These are phyloP conservation scores for Drosophila navojoa DNA, from an alignment of 1,140 invertebrate genomes.

Conservation along the genomic window DNA sequence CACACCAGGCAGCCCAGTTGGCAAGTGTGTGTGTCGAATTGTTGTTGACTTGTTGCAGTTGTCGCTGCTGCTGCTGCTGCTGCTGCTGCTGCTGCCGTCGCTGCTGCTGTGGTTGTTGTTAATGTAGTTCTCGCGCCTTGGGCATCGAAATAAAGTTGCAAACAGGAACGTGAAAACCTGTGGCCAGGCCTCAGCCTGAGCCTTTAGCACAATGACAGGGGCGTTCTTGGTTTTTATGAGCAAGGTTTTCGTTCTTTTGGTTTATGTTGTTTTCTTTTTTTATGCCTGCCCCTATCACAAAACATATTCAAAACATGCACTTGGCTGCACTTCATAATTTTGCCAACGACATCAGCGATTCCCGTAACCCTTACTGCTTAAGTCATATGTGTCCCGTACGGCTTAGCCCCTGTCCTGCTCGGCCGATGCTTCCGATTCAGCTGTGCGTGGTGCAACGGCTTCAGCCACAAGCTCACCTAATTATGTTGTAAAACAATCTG, in stretches of 20 bases:
- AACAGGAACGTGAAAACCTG: conserved; percentile 45
- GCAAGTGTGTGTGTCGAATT: conserved; percentile 78
- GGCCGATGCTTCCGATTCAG: background rate
- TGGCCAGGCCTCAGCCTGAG: conserved; percentile 21
- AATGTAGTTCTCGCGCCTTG: conserved; percentile 55
- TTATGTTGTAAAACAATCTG: conserved; percentile 82
- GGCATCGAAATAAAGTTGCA: conserved; percentile 76
- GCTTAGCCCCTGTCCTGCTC: background rate
- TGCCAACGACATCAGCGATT: conserved; percentile 10
- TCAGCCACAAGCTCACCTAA: conserved; percentile 64
- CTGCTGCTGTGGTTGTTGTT: conserved; percentile 13
- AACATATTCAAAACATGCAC: conserved; percentile 64
- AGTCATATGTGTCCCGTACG: background rate
- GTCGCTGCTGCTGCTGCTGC: conserved; percentile 48
- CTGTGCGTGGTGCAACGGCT: conserved; percentile 20
- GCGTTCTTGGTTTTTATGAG: conserved; percentile 59
- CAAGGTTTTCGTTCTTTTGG: conserved; percentile 25
- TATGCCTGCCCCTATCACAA: conserved; percentile 44
- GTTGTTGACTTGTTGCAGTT: conserved; percentile 78
- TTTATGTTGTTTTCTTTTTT: background rate
- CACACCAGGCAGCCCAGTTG: conserved; percentile 74
- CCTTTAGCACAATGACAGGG: conserved; percentile 59
- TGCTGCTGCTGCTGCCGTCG: conserved; percentile 10
- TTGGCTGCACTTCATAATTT: conserved; percentile 74
- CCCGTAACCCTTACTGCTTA: background rate